A percentile compares a stretch with the other conserved stretches of the same genome.
These are phyloP conservation scores for Porites australiensis DNA, from an alignment of 64 coral and sea anemone species.

Conservation along the genomic window DNA sequence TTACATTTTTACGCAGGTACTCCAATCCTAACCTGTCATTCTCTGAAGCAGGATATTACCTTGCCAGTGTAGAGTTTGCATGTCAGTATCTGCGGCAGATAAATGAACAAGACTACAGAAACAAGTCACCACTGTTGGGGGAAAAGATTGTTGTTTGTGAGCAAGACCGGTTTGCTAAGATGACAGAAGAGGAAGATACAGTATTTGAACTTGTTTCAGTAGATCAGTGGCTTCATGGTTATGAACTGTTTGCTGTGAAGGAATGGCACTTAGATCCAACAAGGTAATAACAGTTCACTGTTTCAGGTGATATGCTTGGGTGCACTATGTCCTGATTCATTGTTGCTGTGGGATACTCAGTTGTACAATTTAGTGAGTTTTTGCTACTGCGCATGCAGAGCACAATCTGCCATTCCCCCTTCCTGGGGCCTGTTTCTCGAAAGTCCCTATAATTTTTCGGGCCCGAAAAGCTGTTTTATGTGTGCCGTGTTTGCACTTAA, in stretches of 20 bases:
- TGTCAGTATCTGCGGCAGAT: constrained; percentile 78
- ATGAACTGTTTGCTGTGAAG: constrained; percentile 83
- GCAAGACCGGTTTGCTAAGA: constrained; percentile 41
- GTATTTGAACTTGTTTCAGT: constrained; percentile 78
- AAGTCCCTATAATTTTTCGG: no score
- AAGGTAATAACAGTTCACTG: constrained; percentile 41
- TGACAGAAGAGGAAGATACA: constrained; percentile 41
- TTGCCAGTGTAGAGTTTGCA: constrained; percentile 88
- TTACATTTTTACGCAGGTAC: constrained; percentile 75
- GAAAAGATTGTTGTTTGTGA: constrained; percentile 73
- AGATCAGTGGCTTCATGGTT: constrained; percentile 70
- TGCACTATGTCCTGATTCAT: no score
- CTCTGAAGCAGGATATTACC: constrained; percentile 88
- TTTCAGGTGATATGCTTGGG: neutral
- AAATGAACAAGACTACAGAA: constrained; percentile 76
- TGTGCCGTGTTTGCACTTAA: no score
- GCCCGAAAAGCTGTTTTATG: no score
- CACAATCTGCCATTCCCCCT: no score
- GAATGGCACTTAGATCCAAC: constrained; percentile 87
- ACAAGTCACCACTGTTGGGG: constrained; percentile 20
- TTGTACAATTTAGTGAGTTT: no score
- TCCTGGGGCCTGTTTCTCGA: no score
- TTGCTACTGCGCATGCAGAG: no score
- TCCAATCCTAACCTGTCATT: constrained; percentile 86
- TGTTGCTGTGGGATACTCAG: no score